phyloP scores from a whole-genome alignment of 2,113 vertebrate genomes.

The Thalassoma bifasciatum region DNA sequence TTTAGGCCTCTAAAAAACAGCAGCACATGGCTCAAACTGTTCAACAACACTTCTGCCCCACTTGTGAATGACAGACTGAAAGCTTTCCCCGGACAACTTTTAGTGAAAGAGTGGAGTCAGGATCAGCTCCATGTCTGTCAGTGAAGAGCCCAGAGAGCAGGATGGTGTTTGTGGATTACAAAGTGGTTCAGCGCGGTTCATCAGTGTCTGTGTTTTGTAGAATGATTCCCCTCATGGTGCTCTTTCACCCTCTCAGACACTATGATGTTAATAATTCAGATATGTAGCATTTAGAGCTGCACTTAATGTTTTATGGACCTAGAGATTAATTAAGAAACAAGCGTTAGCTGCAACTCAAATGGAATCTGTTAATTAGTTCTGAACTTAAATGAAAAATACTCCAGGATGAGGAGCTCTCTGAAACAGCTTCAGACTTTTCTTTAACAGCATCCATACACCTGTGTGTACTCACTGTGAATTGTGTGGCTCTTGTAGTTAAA shows the following conservation, averaged over 20 bases:
- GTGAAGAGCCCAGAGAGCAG: slow-evolving; percentile 21
- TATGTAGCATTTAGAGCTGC: not conserved
- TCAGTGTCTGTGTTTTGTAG: slow-evolving; percentile 13
- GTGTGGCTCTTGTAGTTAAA: not conserved
- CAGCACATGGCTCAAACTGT: slow-evolving; percentile 54
- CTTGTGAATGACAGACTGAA: slow-evolving; percentile 62
- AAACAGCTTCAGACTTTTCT: too few relatives aligned
- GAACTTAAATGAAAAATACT: not conserved
- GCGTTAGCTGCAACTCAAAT: not conserved
- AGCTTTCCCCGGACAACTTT: slow-evolving; percentile 41
- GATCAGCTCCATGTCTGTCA: slow-evolving; percentile 18
- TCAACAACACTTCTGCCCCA: slow-evolving; percentile 63
- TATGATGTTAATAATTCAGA: not conserved
- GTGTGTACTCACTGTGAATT: not conserved
- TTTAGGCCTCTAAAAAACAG: slow-evolving; percentile 60
- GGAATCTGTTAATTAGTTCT: not conserved
- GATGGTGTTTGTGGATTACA: not conserved
- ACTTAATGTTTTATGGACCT: not conserved
- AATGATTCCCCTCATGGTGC: not conserved
- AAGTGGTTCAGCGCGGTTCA: not conserved
- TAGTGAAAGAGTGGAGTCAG: slow-evolving; percentile 50
- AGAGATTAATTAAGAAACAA: not conserved
- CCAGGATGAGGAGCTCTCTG: not conserved
- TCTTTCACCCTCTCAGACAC: not conserved
- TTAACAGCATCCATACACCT: not conserved